Base-by-base conservation (phyloP, 2,797 vertebrate genomes). In the Epinephelus coioides region DNA sequence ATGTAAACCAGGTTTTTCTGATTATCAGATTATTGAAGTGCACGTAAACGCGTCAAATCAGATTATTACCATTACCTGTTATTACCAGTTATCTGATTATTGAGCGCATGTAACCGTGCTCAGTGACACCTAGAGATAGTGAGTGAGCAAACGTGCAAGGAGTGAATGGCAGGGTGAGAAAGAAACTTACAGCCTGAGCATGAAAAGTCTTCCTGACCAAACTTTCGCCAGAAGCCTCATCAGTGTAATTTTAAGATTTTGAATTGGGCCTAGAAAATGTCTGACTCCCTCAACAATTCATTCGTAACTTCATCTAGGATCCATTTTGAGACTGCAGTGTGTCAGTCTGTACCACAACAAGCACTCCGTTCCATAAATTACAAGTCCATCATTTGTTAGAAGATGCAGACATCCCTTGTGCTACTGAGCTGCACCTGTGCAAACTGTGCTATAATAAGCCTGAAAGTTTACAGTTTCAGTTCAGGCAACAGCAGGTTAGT, bases 211-310 rank as follows among this genome's bases (percentile, higher is more conserved):
- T 27, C 25, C 25, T 27, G 4, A 27, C 25, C 4, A 4, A 27
- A 27, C 25, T 27, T 27, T 27, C 4, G 4, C 25, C 25, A 27
- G 25, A 27, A 3, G n/a, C 25, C 25, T 27, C 25, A 27, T 27
- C 46, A 55, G 18, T 47, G 53, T 30, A 60, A 12, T 44, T 25
- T n/a, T 53, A 40, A 67, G 23, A 63, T 40, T 74, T 63, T 38
- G 11, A 63, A 77, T 46, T 64, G 49, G 40, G 13, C 8, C 23
- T 69, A 40, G 14, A 46, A 64, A 76, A 79, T 30, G 25, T 47
- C 6, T 34, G 40, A 62, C 44, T 51, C 6, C 12, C 27, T 51
- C 0, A 49, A 18, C 25, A 40, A 11, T 30, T 18, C 12, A 34
- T 75, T 23, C 56, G 4, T 18, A 53, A 67, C 56, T 38, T 4